Evolutionary conservation across 2,797 vertebrate species (phyloP).

Genomic region (Microctenopoma lineatum): DNA sequence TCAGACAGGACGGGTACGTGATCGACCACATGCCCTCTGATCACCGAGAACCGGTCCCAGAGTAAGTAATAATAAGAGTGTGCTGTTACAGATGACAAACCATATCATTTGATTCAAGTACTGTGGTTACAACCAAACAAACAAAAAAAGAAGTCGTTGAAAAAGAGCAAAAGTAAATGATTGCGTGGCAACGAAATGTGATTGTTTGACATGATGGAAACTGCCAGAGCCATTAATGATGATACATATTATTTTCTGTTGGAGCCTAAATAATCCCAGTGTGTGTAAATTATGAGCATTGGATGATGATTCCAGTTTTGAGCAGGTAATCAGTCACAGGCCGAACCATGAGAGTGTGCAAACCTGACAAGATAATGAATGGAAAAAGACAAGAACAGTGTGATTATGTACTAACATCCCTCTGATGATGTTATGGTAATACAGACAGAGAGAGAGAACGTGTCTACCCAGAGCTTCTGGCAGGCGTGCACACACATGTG

Average conservation of each 20-base stretch:
- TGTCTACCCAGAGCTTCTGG: slow-evolving; percentile 20
- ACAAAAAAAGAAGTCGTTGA: slow-evolving; percentile 4
- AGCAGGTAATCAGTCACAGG: slow-evolving; percentile 2
- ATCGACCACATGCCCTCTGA: slow-evolving; percentile 89
- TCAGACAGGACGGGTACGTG: slow-evolving; percentile 93
- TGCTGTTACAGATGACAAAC: neutral
- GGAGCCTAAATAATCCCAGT: neutral
- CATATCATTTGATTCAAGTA: neutral
- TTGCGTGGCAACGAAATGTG: neutral
- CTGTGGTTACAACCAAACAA: slow-evolving; percentile 11
- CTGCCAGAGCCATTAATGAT: neutral
- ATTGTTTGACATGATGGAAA: slow-evolving; percentile 5
- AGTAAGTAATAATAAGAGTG: slow-evolving; percentile 81
- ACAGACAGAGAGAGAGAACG: slow-evolving; percentile 23
- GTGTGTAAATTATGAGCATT: neutral
- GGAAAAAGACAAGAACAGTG: neutral
- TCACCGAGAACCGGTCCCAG: slow-evolving; percentile 83
- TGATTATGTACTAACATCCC: slow-evolving; percentile 10
- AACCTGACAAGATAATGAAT: slow-evolving; percentile 35
- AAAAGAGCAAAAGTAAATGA: neutral
- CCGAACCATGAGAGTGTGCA: slow-evolving; percentile 1
- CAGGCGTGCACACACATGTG: slow-evolving; percentile 28
- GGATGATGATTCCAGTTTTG: slow-evolving; percentile 4
- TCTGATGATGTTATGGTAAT: slow-evolving; percentile 23
- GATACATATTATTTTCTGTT: slow-evolving; percentile 8